Conservation (phyloP, 2,113 vertebrate genomes). For the Lethenteron camtschaticum region DNA sequence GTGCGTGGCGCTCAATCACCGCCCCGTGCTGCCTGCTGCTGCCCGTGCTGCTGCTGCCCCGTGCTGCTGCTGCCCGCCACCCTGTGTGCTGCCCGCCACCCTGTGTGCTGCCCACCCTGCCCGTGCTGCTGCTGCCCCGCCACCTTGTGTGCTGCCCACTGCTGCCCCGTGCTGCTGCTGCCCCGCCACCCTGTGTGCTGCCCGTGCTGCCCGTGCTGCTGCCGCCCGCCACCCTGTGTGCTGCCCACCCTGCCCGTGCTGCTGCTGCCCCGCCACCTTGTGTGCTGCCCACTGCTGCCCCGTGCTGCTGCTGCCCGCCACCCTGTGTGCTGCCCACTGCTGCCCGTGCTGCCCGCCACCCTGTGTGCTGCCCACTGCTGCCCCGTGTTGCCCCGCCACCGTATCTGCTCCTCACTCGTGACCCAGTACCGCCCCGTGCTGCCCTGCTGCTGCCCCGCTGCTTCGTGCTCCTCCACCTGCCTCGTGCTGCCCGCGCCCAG, state of each 20-base stretch:
- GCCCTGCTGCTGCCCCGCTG: not conserved
- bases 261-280: not conserved
- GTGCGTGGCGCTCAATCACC: conserved; percentile 28
- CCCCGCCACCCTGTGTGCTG: not conserved
- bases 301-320: too few relatives aligned
- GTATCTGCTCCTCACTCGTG: not conserved
- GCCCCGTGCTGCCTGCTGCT: not conserved
- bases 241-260: not conserved
- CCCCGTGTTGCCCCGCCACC: not conserved
- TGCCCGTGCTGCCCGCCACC: not conserved
- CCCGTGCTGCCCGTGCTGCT: not conserved
- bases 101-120: too few relatives aligned
- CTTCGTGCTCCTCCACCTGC: not conserved
- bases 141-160: not conserved
- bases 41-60: not conserved
- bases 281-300: too few relatives aligned
- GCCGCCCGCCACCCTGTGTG: not conserved
- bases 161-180: not conserved
- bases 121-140: too few relatives aligned
- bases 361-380: not conserved
- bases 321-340: not conserved
- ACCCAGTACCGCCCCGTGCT: too few relatives aligned
- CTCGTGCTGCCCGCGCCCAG: too few relatives aligned
- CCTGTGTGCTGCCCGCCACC: not conserved
- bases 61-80: not conserved